phyloP scores from a whole-genome alignment of 64 coral and sea anemone genomes.

The Orbicella faveolata region DNA sequence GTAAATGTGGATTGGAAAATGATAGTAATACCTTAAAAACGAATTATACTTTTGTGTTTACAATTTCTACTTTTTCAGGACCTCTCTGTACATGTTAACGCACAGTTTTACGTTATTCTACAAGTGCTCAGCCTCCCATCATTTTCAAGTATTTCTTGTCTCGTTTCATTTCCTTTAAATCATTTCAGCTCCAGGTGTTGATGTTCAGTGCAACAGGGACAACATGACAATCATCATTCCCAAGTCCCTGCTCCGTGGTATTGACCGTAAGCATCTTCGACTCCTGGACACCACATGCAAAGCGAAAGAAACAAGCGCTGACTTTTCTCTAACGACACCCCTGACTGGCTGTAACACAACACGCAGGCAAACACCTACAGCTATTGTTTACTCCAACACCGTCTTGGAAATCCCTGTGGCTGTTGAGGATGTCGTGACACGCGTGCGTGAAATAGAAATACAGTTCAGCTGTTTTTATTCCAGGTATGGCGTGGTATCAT shows the following conservation, averaged over 20 bases:
- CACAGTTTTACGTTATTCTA: no score
- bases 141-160: no score
- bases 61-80: no score
- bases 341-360: slow-evolving; percentile 3
- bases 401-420: slow-evolving; percentile 5
- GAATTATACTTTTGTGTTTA: no score
- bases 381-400: slow-evolving; percentile 2
- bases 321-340: not conserved
- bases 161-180: not conserved
- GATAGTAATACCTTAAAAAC: no score
- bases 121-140: no score
- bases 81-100: no score
- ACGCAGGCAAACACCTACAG: not conserved
- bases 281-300: not conserved
- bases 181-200: not conserved
- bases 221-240: slow-evolving; percentile 18
- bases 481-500: slow-evolving; percentile 10
- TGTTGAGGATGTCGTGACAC: not conserved
- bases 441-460: slow-evolving; percentile 18
- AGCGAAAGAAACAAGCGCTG: not conserved
- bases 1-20: not conserved
- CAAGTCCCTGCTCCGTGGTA: slow-evolving; percentile 1
- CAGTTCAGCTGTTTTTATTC: not conserved
- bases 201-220: not conserved
- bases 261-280: not conserved